Evolutionary conservation across 2,888 invertebrate species (phyloP), one percentile per base, ranked within the genome.

Genomic region (Sinodicranocentrus sp.): DNA sequence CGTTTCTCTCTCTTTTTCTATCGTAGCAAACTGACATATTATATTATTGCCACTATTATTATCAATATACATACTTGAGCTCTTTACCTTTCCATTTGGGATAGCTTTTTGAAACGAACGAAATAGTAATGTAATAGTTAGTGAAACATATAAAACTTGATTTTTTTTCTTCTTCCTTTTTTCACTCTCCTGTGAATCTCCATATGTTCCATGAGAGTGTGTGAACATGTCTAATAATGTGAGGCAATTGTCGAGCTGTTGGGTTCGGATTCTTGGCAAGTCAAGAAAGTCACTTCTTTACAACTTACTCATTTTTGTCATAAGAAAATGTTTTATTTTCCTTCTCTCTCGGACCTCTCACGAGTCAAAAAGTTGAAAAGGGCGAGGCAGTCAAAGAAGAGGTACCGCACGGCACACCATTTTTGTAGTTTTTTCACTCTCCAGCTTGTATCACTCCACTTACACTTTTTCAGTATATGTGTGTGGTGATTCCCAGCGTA

Each of bases 1-100:
- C 25, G 73, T 54, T 28, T n/a, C 15, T 57, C 15, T 48, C 17
- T 19, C 17, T 67, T 21, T 43, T 48, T 48, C 15, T 15, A 23
- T 59, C 13, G n/a, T n/a, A n/a, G n/a, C n/a, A n/a, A n/a, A n/a
- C 68, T 25, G 48, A 43, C 68, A 68, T 67, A 43, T 48, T 68
- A 68, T 48, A 52, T 68, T 68, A 68, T 44, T 68, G 68, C 68
- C 68, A 68, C 68, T 44, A 44, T 68, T 68, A 48, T 48, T 68
- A 68, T 48, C 23, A 44, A 68, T 44, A 21, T 65, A 25, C 68
- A 21, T 65, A 25, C 68, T 23, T 68, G 17, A 44, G 10, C 39
- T 19, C 43, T 19, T 68, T 48, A 8, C 43, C 44, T 23, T 19
- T 68, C 65, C 68, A 68, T 68, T 48, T 68, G n/a, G 21, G 10